These are phyloP conservation scores for Melanotaenia parkinsoni DNA, from an alignment of 2,797 vertebrate species.

Conservation along the genomic window DNA sequence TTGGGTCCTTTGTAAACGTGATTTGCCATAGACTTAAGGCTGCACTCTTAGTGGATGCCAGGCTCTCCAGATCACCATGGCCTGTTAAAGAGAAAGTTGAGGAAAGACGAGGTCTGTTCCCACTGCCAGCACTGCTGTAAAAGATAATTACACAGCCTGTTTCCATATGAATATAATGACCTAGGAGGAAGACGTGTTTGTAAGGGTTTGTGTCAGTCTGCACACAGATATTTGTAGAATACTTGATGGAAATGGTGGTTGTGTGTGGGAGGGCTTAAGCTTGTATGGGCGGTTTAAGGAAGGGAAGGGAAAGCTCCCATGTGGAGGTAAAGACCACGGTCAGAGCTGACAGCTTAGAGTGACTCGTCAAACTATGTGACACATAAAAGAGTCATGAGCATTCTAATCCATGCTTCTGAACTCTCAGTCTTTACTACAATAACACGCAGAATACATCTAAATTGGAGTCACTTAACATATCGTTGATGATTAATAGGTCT, in stretches of 20 bases:
- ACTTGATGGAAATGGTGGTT: conserved; percentile 34
- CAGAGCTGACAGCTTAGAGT: conserved; percentile 37
- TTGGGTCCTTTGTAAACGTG: background rate
- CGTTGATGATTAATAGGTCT: conserved; percentile 38
- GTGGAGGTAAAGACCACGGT: conserved; percentile 35
- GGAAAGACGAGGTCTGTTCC: conserved; percentile 34
- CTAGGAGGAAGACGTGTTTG: conserved; percentile 31
- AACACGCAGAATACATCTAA: conserved; percentile 36
- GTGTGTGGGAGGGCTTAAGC: conserved; percentile 37
- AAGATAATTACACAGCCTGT: conserved; percentile 64
- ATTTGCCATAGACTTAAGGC: conserved; percentile 19
- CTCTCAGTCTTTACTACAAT: conserved; percentile 29
- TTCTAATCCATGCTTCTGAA: conserved; percentile 35
- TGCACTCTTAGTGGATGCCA: conserved; percentile 43
- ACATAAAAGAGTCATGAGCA: conserved; percentile 40
- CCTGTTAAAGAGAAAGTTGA: conserved; percentile 54
- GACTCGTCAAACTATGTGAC: conserved; percentile 46
- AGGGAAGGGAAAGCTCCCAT: conserved; percentile 23
- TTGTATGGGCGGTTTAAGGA: conserved; percentile 20
- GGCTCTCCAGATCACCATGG: conserved; percentile 52
- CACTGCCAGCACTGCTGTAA: conserved; percentile 36
- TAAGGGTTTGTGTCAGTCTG: conserved; percentile 48
- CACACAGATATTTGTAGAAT: conserved; percentile 16
- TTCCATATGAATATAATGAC: conserved; percentile 64
- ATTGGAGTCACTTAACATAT: conserved; percentile 39